phyloP scores from a whole-genome alignment of 1,140 invertebrate species.

The Drosophila sp. region DNA sequence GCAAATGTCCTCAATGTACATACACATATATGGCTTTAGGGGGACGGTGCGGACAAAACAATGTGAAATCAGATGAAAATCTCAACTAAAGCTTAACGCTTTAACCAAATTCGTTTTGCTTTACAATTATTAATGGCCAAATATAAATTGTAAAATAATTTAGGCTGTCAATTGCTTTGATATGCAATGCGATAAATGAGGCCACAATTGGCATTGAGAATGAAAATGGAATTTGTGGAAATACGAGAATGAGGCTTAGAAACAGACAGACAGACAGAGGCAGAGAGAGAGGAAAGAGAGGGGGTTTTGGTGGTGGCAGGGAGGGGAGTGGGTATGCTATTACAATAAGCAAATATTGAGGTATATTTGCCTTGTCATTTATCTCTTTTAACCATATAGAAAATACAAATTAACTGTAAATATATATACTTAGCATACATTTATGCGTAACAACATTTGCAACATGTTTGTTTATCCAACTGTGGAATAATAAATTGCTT shows the following conservation, averaged over 20 bases:
- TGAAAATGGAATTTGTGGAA: background rate
- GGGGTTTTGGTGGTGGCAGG: too few relatives aligned
- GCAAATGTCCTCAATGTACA: too few relatives aligned
- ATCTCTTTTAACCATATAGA: conserved; percentile 36
- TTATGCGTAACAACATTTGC: conserved; percentile 9
- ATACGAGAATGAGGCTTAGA: too few relatives aligned
- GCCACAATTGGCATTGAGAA: background rate
- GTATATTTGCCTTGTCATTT: conserved; percentile 37
- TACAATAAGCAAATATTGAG: conserved; percentile 29
- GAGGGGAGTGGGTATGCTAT: background rate
- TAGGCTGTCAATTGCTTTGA: conserved; percentile 28
- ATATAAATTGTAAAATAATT: conserved; percentile 25
- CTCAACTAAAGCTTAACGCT: background rate
- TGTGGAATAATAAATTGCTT: background rate
- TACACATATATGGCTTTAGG: too few relatives aligned
- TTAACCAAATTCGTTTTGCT: background rate
- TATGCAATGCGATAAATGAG: conserved; percentile 33
- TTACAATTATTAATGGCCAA: conserved; percentile 28
- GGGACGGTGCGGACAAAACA: background rate
- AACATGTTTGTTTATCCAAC: background rate
- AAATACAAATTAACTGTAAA: background rate
- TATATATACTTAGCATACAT: background rate
- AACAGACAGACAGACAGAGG: background rate
- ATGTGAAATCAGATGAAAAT: background rate
- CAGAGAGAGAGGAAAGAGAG: background rate